phyloP scores from a whole-genome alignment of 2,888 invertebrate genomes.

The Hemistola chrysoprasaria region DNA sequence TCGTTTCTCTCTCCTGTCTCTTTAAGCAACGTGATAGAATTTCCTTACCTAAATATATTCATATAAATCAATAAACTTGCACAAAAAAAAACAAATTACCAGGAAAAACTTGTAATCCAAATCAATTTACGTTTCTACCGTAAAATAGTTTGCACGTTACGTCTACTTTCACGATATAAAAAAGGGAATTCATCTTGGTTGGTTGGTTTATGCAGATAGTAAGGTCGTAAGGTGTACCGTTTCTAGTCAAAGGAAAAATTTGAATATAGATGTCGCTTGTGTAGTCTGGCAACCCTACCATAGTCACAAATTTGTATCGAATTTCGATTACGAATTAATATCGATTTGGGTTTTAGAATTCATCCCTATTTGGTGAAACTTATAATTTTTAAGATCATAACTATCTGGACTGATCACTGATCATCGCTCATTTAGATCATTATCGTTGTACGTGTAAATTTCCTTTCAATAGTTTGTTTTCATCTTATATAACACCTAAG shows the following conservation, averaged over 20 bases:
- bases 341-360: constrained; percentile 15
- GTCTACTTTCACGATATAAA: constrained; percentile 37
- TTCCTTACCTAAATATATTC: too few relatives aligned
- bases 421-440: too few relatives aligned
- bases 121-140: constrained; percentile 38
- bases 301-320: not conserved
- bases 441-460: too few relatives aligned
- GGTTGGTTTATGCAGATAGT: constrained; percentile 64
- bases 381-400: too few relatives aligned
- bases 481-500: too few relatives aligned
- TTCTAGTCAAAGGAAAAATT: constrained; percentile 62
- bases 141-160: constrained; percentile 54
- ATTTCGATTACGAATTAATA: not conserved
- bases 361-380: too few relatives aligned
- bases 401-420: too few relatives aligned
- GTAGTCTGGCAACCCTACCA: constrained; percentile 8
- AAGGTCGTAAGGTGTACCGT: constrained; percentile 53
- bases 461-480: too few relatives aligned
- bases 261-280: constrained; percentile 75
- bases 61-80: not conserved
- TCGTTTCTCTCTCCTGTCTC: too few relatives aligned
- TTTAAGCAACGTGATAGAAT: too few relatives aligned
- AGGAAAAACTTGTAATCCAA: constrained; percentile 30
- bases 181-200: constrained; percentile 67
- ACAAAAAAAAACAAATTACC: constrained; percentile 21